Conservation (phyloP, 1,140 invertebrate genomes). For the Aricia agestis region DNA sequence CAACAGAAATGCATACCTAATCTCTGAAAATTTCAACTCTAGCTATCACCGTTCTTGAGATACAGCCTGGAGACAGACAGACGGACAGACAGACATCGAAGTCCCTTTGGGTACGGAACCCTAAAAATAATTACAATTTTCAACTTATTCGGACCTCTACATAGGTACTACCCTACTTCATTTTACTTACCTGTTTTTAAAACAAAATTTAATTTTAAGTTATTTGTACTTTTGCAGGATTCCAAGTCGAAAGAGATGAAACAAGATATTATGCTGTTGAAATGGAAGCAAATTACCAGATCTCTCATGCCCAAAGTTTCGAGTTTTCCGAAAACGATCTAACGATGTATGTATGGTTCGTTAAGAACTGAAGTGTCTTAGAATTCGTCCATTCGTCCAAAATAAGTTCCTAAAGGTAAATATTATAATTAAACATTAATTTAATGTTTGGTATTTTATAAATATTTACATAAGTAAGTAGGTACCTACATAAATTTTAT, state of each 20-base stretch:
- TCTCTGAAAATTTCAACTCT: too few species aligned
- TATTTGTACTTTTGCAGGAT: constrained; percentile 39
- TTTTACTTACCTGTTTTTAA: neutral
- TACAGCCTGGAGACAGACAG: too few species aligned
- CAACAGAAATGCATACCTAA: too few species aligned
- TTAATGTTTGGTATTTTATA: too few species aligned
- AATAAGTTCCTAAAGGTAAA: neutral
- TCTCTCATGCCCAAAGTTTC: constrained; percentile 34
- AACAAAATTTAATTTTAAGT: neutral
- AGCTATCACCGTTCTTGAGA: too few species aligned
- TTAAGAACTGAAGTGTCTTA: neutral
- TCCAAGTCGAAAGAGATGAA: constrained; percentile 30
- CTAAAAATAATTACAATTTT: too few species aligned
- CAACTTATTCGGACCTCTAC: too few species aligned
- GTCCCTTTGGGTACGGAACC: too few species aligned
- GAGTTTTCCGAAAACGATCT: constrained; percentile 27
- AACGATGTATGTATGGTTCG: neutral
- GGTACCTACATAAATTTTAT: too few species aligned
- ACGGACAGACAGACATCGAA: too few species aligned
- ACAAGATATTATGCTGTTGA: constrained; percentile 38
- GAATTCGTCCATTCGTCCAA: neutral
- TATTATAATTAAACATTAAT: neutral
- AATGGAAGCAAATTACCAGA: constrained; percentile 48
- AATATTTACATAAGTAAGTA: too few species aligned
- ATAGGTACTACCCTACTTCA: neutral